Evolutionary conservation across 2,888 invertebrate genomes (phyloP).

Genomic region (Hyposoter didymator): DNA sequence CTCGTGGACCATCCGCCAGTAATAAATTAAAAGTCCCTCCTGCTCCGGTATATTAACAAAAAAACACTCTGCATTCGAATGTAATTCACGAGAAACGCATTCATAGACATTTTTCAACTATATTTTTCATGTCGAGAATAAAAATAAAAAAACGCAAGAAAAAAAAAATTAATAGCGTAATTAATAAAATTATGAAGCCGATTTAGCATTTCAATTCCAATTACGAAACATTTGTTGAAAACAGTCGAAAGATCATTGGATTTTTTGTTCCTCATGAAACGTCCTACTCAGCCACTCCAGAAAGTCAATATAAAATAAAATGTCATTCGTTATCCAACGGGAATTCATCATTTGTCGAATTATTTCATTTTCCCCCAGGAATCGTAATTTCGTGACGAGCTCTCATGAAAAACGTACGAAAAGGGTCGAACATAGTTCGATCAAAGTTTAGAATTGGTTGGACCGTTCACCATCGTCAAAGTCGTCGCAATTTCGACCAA

Average conservation of each 20-base stretch:
- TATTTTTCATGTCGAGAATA: not conserved
- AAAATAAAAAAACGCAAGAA: not conserved
- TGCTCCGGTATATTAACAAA: conserved; percentile 8
- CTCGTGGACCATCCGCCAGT: conserved; percentile 28
- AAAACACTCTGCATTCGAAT: conserved; percentile 22
- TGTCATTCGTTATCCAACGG: not conserved
- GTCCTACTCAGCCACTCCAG: not conserved
- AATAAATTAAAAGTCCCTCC: conserved; percentile 49
- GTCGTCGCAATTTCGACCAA: conserved; percentile 47
- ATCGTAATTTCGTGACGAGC: not conserved
- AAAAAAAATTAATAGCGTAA: not conserved
- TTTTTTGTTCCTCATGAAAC: not conserved
- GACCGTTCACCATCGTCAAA: conserved; percentile 55
- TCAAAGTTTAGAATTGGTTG: conserved; percentile 29
- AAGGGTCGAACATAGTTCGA: not conserved
- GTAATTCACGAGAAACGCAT: conserved; percentile 32
- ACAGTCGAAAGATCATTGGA: not conserved
- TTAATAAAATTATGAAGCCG: not conserved
- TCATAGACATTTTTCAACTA: conserved; percentile 26
- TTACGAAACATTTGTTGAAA: not conserved
- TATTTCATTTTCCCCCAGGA: not conserved
- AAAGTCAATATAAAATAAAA: not conserved
- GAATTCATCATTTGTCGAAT: not conserved
- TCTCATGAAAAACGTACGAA: not conserved
- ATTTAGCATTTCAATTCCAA: not conserved